Evolutionary conservation across 2,888 invertebrate genomes (phyloP).

Genomic region (Siphlonurus alternatus): DNA sequence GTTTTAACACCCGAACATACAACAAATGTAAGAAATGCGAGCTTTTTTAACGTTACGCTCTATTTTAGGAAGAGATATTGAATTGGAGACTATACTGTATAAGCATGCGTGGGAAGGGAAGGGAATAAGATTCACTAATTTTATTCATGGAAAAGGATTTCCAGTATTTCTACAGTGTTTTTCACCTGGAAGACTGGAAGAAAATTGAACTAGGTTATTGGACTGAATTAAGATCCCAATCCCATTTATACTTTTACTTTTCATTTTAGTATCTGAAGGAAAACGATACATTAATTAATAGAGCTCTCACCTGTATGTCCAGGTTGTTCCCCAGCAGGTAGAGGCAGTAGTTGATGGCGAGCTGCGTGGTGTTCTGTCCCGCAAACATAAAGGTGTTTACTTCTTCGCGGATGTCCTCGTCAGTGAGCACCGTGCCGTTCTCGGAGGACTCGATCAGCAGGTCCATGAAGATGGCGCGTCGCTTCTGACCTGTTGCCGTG

Average conservation of each 20-base stretch:
- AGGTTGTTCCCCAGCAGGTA: slow-evolving; percentile 30
- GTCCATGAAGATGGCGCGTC: slow-evolving; percentile 15
- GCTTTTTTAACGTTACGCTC: too few relatives aligned
- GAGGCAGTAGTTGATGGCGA: slow-evolving; percentile 31
- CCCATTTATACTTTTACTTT: background rate
- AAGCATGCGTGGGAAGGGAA: too few relatives aligned
- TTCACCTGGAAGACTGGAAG: too few relatives aligned
- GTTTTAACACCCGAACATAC: background rate
- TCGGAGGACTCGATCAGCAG: slow-evolving; percentile 12
- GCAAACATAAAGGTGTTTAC: slow-evolving; percentile 10
- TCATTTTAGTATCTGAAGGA: background rate
- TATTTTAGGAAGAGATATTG: too few relatives aligned
- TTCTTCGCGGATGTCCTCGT: slow-evolving; percentile 8
- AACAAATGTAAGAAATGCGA: background rate
- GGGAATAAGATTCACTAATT: too few relatives aligned
- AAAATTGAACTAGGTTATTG: too few relatives aligned
- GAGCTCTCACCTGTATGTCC: slow-evolving; percentile 26
- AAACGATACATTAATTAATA: too few relatives aligned
- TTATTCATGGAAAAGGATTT: too few relatives aligned
- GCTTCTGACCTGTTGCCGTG: slow-evolving; percentile 12
- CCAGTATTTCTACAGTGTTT: too few relatives aligned
- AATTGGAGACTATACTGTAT: too few relatives aligned
- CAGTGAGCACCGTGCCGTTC: slow-evolving; percentile 9
- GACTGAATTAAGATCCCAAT: too few relatives aligned
- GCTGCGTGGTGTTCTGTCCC: slow-evolving; percentile 37